phyloP scores from a whole-genome alignment of 2,888 invertebrate genomes.

The Volucella zonaria region DNA sequence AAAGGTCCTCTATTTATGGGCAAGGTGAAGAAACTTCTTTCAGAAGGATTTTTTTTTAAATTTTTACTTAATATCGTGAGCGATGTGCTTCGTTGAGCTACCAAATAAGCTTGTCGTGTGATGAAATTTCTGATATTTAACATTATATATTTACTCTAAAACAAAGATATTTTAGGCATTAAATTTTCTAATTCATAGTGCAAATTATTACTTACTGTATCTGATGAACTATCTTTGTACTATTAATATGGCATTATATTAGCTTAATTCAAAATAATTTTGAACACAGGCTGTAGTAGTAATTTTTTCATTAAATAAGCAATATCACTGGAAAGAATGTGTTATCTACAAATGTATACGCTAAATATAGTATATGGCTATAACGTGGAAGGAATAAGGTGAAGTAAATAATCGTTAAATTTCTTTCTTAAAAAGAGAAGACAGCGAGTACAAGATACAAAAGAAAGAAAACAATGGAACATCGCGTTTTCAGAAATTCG shows the following conservation, averaged over 20 bases:
- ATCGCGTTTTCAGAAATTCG: too few relatives aligned
- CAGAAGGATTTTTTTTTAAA: slow-evolving; percentile 1
- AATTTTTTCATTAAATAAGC: background rate
- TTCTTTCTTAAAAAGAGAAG: too few relatives aligned
- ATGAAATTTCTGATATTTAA: slow-evolving; percentile 38
- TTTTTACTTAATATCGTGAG: slow-evolving; percentile 38
- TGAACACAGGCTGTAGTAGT: slow-evolving; percentile 1
- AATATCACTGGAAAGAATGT: too few relatives aligned
- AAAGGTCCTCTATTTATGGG: slow-evolving; percentile 1
- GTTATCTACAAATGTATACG: too few relatives aligned
- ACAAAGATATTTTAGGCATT: slow-evolving; percentile 11
- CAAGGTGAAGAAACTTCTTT: slow-evolving; percentile 5
- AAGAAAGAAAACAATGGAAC: too few relatives aligned
- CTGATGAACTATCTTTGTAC: slow-evolving; percentile 12
- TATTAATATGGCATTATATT: slow-evolving; percentile 31
- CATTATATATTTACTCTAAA: slow-evolving; percentile 55
- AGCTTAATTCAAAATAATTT: slow-evolving; percentile 29
- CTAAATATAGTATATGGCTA: too few relatives aligned
- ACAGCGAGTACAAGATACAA: too few relatives aligned
- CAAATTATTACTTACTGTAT: slow-evolving; percentile 29
- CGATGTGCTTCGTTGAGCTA: slow-evolving; percentile 15
- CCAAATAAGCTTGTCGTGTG: slow-evolving; percentile 24
- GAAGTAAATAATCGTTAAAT: too few relatives aligned
- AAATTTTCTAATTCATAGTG: background rate
- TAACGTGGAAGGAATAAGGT: too few relatives aligned